Evolutionary conservation across 2,113 vertebrate species (phyloP).

Genomic region (Aspiorhynchus laticeps): DNA sequence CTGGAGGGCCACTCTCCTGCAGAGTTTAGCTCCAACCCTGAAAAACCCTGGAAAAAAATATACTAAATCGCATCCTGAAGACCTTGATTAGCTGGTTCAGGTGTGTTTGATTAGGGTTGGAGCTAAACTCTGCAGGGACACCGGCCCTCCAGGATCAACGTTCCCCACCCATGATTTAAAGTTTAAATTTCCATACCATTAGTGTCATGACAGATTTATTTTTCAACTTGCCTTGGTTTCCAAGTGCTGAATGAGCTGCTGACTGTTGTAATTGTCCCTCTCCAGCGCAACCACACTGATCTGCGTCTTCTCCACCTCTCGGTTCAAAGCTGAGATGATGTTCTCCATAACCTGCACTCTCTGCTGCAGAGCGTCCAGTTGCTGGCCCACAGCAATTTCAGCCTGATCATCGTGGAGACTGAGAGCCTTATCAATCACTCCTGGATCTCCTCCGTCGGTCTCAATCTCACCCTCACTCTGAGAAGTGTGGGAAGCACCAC

Average conservation of each 20-base stretch:
- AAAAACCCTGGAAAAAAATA: too few relatives aligned
- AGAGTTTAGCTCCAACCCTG: too few relatives aligned
- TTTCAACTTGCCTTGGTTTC: conserved; percentile 76
- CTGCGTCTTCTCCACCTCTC: conserved; percentile 81
- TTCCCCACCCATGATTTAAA: too few relatives aligned
- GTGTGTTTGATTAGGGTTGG: too few relatives aligned
- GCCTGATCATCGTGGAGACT: conserved; percentile 64
- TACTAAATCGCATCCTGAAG: too few relatives aligned
- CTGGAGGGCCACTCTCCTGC: too few relatives aligned
- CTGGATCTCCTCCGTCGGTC: conserved; percentile 60
- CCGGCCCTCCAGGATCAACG: too few relatives aligned
- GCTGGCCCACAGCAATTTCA: conserved; percentile 63
- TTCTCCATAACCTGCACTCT: conserved; percentile 84
- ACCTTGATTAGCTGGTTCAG: too few relatives aligned
- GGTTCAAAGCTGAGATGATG: conserved; percentile 81
- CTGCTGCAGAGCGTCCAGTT: conserved; percentile 76
- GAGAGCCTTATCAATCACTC: conserved; percentile 56
- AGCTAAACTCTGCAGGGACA: too few relatives aligned
- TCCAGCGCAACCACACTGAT: conserved; percentile 71
- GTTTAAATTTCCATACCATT: not conserved
- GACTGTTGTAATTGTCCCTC: conserved; percentile 75
- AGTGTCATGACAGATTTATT: not conserved
- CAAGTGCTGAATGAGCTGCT: conserved; percentile 73
- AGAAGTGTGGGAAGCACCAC: conserved; percentile 48
- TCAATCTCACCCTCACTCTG: conserved; percentile 61